Percentiles rank a stretch among this genome's conserved stretches.
Evolutionary conservation across 2,888 invertebrate genomes (phyloP).

Genomic region (Acanthopleura granulata): DNA sequence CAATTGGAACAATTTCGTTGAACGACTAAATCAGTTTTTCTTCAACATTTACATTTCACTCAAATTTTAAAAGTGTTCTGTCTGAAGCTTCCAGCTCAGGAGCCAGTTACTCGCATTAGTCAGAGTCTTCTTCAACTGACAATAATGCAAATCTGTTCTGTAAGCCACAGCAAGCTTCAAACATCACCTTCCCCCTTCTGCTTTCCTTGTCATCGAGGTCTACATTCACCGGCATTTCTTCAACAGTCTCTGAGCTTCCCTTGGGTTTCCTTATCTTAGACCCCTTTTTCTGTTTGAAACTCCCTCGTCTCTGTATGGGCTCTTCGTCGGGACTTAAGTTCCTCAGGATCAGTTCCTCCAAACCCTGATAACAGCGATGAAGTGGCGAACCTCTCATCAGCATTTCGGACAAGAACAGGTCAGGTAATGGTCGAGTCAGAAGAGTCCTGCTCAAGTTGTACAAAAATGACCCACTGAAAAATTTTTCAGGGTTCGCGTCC

Average conservation of each 20-base stretch:
- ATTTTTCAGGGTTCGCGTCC: conserved; percentile 36
- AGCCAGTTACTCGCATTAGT: too few species aligned
- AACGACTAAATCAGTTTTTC: too few species aligned
- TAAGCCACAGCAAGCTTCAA: background rate
- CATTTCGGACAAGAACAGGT: conserved; percentile 45
- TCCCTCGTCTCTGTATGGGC: background rate
- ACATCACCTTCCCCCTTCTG: background rate
- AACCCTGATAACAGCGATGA: background rate
- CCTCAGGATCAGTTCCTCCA: background rate
- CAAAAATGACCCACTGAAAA: conserved; percentile 60
- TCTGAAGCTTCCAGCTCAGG: too few species aligned
- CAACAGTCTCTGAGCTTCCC: background rate
- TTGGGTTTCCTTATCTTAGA: background rate
- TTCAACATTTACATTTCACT: too few species aligned
- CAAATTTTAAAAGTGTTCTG: too few species aligned
- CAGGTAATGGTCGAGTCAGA: conserved; percentile 39
- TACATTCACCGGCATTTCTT: background rate
- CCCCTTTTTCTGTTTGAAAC: background rate
- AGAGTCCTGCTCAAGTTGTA: conserved; percentile 57
- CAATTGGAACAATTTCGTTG: too few species aligned
- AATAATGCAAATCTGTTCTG: background rate
- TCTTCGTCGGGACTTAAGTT: background rate
- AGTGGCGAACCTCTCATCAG: conserved; percentile 41
- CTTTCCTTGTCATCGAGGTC: too few species aligned
- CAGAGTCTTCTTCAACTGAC: background rate